A percentile compares a stretch with the other conserved stretches of the same genome.
Conservation (phyloP, 2,797 vertebrate species). For the Aeoliscus strigatus region DNA sequence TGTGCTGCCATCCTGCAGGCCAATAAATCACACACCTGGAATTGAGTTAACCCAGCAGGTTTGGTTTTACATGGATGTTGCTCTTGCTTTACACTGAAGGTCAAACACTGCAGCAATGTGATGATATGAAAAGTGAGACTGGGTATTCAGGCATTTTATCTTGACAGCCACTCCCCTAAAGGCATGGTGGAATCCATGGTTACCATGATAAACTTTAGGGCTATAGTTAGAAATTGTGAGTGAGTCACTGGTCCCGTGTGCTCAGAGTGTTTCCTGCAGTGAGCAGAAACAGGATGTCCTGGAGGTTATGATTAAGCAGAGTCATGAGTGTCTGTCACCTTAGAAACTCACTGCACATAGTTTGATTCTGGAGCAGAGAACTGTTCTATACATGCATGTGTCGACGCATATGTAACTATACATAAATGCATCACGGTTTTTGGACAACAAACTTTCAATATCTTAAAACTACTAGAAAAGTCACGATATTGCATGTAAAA, state of each 20-base stretch:
- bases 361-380: too few species aligned
- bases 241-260: constrained; percentile 50
- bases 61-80: background rate
- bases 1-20: constrained; percentile 83
- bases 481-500: too few species aligned
- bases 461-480: too few species aligned
- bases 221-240: constrained; percentile 46
- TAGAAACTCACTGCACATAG: too few species aligned
- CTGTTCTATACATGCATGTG: too few species aligned
- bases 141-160: constrained; percentile 2
- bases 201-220: constrained; percentile 47
- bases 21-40: constrained; percentile 3
- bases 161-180: constrained; percentile 31
- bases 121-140: too few species aligned
- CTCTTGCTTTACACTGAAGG: background rate
- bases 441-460: too few species aligned
- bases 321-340: constrained; percentile 1
- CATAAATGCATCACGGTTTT: too few species aligned
- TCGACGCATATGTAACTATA: too few species aligned
- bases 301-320: constrained; percentile 21
- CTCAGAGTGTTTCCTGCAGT: constrained; percentile 27
- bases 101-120: constrained; percentile 2
- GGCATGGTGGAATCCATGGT: constrained; percentile 40
- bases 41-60: background rate
- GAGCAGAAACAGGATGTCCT: constrained; percentile 42